Conservation (phyloP, 1,140 invertebrate species). For the Periplaneta americana region DNA sequence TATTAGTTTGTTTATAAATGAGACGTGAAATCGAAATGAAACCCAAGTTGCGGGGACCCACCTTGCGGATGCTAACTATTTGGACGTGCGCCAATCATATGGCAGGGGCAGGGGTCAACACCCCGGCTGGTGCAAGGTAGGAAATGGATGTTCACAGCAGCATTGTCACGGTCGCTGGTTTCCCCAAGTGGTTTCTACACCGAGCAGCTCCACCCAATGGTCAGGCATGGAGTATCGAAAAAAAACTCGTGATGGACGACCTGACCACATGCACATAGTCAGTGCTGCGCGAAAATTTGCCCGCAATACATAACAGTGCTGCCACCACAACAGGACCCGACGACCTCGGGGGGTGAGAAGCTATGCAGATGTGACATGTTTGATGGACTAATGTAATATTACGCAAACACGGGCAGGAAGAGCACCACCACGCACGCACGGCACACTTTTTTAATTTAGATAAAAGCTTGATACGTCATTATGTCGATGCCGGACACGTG, state of each 20-base stretch:
- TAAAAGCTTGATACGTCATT: background rate
- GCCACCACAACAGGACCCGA: background rate
- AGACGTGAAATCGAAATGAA: too few relatives aligned
- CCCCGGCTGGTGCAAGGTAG: too few relatives aligned
- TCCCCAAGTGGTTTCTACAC: background rate
- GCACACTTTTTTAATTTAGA: background rate
- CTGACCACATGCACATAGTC: background rate
- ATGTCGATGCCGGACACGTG: too few relatives aligned
- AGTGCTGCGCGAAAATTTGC: background rate
- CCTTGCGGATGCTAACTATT: too few relatives aligned
- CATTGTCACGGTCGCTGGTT: too few relatives aligned
- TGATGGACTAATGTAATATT: background rate
- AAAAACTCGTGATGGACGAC: background rate
- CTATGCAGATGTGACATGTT: background rate
- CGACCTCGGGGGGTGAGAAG: background rate
- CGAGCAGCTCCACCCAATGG: background rate
- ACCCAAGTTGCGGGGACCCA: too few relatives aligned
- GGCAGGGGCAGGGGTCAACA: too few relatives aligned
- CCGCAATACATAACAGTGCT: background rate
- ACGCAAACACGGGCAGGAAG: background rate
- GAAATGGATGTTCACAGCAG: too few relatives aligned
- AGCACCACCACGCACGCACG: background rate
- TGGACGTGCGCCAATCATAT: too few relatives aligned
- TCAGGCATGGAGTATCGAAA: background rate
- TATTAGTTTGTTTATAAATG: too few relatives aligned